Evolutionary conservation across 2,797 vertebrate species (phyloP), one percentile per base, ranked within the genome.

Genomic region (Halcyon badia): DNA sequence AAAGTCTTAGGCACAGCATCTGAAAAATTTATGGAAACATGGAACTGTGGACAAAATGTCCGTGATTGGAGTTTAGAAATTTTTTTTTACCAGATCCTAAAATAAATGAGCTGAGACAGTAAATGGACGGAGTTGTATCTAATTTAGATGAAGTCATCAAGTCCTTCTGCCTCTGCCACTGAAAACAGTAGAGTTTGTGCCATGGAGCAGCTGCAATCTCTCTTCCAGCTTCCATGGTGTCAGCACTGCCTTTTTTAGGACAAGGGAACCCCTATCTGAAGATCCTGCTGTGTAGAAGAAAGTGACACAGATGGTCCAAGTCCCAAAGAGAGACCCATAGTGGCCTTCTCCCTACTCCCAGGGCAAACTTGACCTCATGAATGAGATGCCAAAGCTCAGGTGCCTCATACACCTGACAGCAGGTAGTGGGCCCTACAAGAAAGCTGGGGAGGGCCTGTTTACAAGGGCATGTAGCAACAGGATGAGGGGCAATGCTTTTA

Each of bases 251-350:
- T 46, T 39, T 61, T 83, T 58, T 7, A 89, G 56, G 25, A 30
- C 5, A 42, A 75, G 61, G 12, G 44, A 83, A 48, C 17, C 3
- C 22, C 7, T 16, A 1, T 9, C 11, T 82, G 69, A 90, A 51
- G n/a, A 30, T 17, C 12, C 3, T 13, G 9, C 4, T 22, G 8
- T 0, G 0, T 3, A 46, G 10, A 81, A 30, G 1, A 31, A 54
- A 73, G 30, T 30, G 39, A 14, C n/a, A 70, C 4, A 49, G 54
- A 15, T 11, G 10, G 17, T 35, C n/a, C 4, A 33, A 78, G 62
- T 26, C 14, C 28, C n/a, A 21, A n/a, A n/a, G 0, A 57, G 70
- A 82, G 14, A 15, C 21, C 41, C 1, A 0, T 0, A 6, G 48
- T 79, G 60, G 1, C 37, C 46, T 24, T 9, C 1, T 48, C 31